These are phyloP conservation scores for Cylloceria caligata DNA, from an alignment of 2,888 invertebrate genomes.

Conservation along the genomic window DNA sequence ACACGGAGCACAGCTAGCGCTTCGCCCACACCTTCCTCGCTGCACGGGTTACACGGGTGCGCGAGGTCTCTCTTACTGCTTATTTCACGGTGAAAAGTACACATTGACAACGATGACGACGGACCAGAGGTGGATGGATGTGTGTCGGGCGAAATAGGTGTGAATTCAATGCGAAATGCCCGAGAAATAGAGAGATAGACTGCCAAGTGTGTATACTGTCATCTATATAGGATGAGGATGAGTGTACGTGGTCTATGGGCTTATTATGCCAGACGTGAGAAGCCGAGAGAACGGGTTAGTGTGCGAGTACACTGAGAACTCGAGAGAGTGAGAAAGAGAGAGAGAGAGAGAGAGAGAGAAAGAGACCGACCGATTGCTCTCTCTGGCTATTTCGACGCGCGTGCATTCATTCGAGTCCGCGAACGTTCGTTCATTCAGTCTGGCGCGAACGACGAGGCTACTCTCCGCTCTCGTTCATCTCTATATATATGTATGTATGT, in stretches of 20 bases:
- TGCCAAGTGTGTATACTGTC: conserved; percentile 23
- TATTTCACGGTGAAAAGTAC: conserved; percentile 72
- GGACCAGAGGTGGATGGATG: neutral
- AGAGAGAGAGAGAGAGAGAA: conserved; percentile 40
- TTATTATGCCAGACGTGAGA: conserved; percentile 69
- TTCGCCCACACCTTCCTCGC: conserved; percentile 56
- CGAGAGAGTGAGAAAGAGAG: conserved; percentile 25
- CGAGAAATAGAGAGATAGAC: conserved; percentile 70
- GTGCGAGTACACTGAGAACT: conserved; percentile 18
- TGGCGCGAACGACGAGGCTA: conserved; percentile 69
- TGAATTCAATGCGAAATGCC: conserved; percentile 77
- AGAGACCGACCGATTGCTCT: conserved; percentile 60
- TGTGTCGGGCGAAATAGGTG: conserved; percentile 70
- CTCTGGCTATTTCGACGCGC: conserved; percentile 66
- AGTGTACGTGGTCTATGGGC: conserved; percentile 63
- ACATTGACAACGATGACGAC: conserved; percentile 60
- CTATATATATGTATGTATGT: neutral
- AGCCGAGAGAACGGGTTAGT: conserved; percentile 64
- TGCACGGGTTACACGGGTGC: conserved; percentile 10
- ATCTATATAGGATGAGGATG: conserved; percentile 38
- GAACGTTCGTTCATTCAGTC: conserved; percentile 68
- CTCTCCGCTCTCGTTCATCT: conserved; percentile 36
- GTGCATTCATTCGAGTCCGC: conserved; percentile 69
- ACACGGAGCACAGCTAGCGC: conserved; percentile 20
- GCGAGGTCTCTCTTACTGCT: conserved; percentile 52